phyloP scores from a whole-genome alignment of 1,140 invertebrate species.

The Drosophila kurseongensis region DNA sequence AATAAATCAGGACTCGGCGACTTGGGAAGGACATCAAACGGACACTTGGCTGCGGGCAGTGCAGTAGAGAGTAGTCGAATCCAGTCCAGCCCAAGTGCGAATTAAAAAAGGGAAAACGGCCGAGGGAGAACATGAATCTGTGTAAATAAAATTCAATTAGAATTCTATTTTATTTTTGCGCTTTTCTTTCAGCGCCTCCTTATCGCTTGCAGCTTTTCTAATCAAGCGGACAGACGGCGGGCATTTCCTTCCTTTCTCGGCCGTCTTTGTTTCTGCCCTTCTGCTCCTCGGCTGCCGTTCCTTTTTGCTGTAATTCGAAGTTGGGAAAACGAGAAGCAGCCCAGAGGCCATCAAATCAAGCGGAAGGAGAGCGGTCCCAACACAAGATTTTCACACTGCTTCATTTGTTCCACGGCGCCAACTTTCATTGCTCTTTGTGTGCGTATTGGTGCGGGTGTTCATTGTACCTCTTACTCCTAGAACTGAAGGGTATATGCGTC shows the following conservation, averaged over 20 bases:
- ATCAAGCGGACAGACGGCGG: conserved; percentile 68
- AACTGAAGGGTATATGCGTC: neutral
- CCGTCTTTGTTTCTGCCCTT: conserved; percentile 14
- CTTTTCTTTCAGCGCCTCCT: conserved; percentile 33
- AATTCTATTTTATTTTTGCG: conserved; percentile 61
- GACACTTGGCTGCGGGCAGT: conserved; percentile 34
- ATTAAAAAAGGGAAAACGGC: conserved; percentile 22
- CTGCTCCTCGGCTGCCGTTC: neutral
- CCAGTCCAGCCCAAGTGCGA: conserved; percentile 44
- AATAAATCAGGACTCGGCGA: conserved; percentile 68
- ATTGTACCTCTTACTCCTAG: conserved; percentile 1
- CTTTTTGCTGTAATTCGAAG: conserved; percentile 42
- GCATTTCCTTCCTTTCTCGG: conserved; percentile 56
- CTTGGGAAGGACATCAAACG: conserved; percentile 64
- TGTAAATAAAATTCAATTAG: conserved; percentile 79
- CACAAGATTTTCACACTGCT: conserved; percentile 70
- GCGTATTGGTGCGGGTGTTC: conserved; percentile 20
- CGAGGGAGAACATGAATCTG: conserved; percentile 28
- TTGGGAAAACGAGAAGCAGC: conserved; percentile 49
- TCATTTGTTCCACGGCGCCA: conserved; percentile 64
- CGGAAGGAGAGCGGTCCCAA: conserved; percentile 60
- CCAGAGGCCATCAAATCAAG: conserved; percentile 74
- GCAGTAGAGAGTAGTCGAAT: neutral
- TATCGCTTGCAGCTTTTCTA: conserved; percentile 80
- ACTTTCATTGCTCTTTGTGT: conserved; percentile 29